A percentile compares a stretch with the other conserved stretches of the same genome.
Conservation (phyloP, 2,797 vertebrate genomes). For the Pitangus sulphuratus region DNA sequence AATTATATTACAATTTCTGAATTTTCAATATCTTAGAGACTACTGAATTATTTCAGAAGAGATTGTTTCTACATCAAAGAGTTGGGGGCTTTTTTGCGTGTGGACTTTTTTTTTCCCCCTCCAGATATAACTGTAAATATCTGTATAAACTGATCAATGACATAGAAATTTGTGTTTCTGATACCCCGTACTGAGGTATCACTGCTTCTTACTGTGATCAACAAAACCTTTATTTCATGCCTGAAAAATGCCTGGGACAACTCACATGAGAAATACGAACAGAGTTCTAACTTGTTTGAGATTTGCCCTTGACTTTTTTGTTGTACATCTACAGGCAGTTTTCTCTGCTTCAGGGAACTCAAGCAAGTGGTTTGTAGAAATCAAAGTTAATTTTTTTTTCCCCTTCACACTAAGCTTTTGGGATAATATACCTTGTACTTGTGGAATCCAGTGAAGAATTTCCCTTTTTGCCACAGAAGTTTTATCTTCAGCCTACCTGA, state of each 20-base stretch:
- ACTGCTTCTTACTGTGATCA: background rate
- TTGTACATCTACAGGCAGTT: background rate
- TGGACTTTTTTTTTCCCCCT: background rate
- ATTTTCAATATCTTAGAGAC: background rate
- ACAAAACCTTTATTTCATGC: conserved; percentile 18
- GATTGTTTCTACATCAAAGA: background rate
- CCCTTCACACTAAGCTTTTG: background rate
- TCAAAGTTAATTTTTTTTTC: background rate
- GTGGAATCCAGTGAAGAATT: background rate
- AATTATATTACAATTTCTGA: background rate
- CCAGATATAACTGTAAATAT: background rate
- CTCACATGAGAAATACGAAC: background rate
- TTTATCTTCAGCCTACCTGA: background rate
- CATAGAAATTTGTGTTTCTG: background rate
- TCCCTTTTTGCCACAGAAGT: background rate
- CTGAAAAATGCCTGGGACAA: background rate
- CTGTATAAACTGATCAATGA: background rate
- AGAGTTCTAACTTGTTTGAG: background rate
- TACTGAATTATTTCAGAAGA: background rate
- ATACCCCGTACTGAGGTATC: background rate
- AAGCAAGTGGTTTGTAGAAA: background rate
- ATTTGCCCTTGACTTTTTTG: conserved; percentile 45
- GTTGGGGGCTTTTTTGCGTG: accelerated
- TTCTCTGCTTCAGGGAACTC: background rate
- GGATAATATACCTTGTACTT: background rate